These are phyloP conservation scores for Nomada fucata DNA, from an alignment of 2,888 invertebrate genomes.

Conservation along the genomic window DNA sequence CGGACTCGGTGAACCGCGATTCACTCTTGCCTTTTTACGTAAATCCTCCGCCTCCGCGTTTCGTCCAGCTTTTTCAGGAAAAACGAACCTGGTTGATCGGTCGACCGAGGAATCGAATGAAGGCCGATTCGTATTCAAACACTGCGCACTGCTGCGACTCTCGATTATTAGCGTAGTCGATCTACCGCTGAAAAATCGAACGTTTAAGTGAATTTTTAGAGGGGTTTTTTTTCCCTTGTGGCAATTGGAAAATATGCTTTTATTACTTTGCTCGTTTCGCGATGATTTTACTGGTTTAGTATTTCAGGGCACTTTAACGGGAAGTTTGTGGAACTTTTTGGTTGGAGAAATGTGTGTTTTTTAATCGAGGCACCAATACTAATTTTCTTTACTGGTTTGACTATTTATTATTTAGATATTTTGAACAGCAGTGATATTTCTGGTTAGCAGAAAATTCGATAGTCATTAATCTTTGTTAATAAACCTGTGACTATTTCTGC, in stretches of 20 bases:
- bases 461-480: too few species aligned
- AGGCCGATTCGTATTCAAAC: slow-evolving; percentile 35
- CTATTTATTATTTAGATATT: too few species aligned
- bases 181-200: background rate
- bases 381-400: too few species aligned
- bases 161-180: background rate
- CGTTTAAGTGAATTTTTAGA: background rate
- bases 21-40: slow-evolving; percentile 56
- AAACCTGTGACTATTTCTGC: too few species aligned
- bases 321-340: too few species aligned
- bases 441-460: too few species aligned
- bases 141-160: background rate
- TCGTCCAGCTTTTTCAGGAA: slow-evolving; percentile 34
- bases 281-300: too few species aligned
- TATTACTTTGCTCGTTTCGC: background rate
- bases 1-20: slow-evolving; percentile 53
- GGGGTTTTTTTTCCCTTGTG: too few species aligned
- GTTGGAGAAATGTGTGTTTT: too few species aligned
- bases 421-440: too few species aligned
- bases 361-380: too few species aligned
- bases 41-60: slow-evolving; percentile 36
- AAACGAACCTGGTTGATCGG: slow-evolving; percentile 28
- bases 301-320: too few species aligned
- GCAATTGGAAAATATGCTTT: background rate
- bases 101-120: slow-evolving; percentile 39